Conservation (phyloP, 1,140 invertebrate species). For the Papilio dardanus region DNA sequence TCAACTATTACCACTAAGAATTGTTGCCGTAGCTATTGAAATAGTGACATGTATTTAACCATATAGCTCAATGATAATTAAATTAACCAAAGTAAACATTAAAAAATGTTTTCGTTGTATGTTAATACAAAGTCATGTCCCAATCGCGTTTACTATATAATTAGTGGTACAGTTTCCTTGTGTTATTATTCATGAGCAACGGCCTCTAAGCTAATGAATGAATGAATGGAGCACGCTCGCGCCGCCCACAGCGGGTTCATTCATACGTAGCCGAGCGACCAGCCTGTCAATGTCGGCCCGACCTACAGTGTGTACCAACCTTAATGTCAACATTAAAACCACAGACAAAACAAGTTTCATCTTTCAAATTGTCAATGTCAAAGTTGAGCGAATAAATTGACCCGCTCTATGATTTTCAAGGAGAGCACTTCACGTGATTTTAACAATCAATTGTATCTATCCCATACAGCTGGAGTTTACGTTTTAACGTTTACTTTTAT, state of each 20-base stretch:
- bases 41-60: not conserved
- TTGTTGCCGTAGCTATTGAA: not conserved
- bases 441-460: too few relatives aligned
- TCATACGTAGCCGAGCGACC: conserved; percentile 72
- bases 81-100: conserved; percentile 34
- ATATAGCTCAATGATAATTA: not conserved
- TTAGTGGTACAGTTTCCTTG: conserved; percentile 69
- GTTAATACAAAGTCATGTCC: conserved; percentile 20
- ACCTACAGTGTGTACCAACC: conserved; percentile 44
- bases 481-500: too few relatives aligned
- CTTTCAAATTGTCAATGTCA: conserved; percentile 42
- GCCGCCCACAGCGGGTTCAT: conserved; percentile 76
- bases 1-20: too few relatives aligned
- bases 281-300: conserved; percentile 63
- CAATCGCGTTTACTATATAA: conserved; percentile 52
- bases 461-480: too few relatives aligned
- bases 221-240: conserved; percentile 73
- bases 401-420: too few relatives aligned
- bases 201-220: conserved; percentile 79
- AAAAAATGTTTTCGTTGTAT: conserved; percentile 23
- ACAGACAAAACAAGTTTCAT: not conserved
- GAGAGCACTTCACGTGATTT: too few relatives aligned
- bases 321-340: conserved; percentile 22
- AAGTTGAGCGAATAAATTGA: conserved; percentile 28
- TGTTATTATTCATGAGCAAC: conserved; percentile 77